These are phyloP conservation scores for Drosophila willistoni DNA, from an alignment of 1,140 invertebrate genomes.

Conservation along the genomic window DNA sequence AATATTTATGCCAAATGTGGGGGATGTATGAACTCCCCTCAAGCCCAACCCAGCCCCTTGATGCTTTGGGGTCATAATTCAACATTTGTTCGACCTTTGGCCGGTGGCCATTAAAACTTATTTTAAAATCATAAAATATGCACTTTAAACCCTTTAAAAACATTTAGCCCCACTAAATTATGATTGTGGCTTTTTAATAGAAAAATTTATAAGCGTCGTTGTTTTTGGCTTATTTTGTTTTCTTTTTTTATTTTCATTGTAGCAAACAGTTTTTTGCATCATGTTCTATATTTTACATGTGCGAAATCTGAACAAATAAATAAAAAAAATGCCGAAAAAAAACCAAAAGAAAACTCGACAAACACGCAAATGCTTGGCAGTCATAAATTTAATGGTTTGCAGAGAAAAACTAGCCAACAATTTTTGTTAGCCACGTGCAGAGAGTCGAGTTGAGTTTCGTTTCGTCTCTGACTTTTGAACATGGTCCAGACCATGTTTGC, in stretches of 20 bases:
- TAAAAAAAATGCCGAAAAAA: background rate
- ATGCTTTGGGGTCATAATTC: constrained; percentile 2
- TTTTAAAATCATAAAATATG: constrained; percentile 39
- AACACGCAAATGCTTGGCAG: constrained; percentile 67
- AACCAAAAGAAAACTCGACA: constrained; percentile 50
- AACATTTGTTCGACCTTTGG: constrained; percentile 19
- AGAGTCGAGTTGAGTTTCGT: constrained; percentile 16
- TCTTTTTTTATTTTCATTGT: constrained; percentile 13
- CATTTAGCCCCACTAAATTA: constrained; percentile 46
- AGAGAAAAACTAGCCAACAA: constrained; percentile 69
- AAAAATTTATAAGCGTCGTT: constrained; percentile 43
- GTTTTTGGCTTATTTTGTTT: constrained; percentile 21
- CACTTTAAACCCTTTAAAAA: constrained; percentile 27
- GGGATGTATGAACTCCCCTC: background rate
- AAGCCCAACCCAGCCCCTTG: background rate
- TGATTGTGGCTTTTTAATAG: constrained; percentile 61
- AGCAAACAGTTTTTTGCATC: constrained; percentile 43
- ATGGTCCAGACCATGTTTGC: constrained; percentile 17
- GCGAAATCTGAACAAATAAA: constrained; percentile 41
- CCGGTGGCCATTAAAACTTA: constrained; percentile 34
- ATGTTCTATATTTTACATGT: constrained; percentile 57
- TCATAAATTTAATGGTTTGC: constrained; percentile 72
- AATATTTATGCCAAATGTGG: constrained; percentile 49
- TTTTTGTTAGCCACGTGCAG: constrained; percentile 72
- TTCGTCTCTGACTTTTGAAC: constrained; percentile 7